Percentiles rank a stretch among this genome's conserved stretches.
Evolutionary conservation across 2,797 vertebrate genomes (phyloP).

Genomic region (Petrocephalus sullivani): DNA sequence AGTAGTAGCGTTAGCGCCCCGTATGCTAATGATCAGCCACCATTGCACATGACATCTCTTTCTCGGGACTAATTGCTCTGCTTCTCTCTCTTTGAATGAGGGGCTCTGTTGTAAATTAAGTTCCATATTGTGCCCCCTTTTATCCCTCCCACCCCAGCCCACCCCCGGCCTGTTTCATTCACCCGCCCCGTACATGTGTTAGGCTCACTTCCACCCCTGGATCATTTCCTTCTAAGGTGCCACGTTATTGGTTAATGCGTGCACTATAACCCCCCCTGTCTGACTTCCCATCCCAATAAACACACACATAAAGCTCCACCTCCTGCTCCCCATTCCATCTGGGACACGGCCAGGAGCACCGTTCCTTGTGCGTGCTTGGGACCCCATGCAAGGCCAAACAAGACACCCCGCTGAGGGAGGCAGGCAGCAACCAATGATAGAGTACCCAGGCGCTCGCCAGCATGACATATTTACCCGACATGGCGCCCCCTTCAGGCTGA

Average conservation of each 20-base stretch:
- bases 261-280: conserved; percentile 32
- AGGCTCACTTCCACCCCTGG: conserved; percentile 35
- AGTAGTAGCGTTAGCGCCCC: conserved; percentile 49
- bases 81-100: conserved; percentile 57
- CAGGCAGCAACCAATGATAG: conserved; percentile 57
- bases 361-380: conserved; percentile 47
- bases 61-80: conserved; percentile 59
- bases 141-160: conserved; percentile 1
- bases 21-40: conserved; percentile 65
- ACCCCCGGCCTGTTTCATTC: conserved; percentile 33
- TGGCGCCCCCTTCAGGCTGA: neutral
- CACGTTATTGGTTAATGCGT: conserved; percentile 44
- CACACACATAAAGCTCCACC: conserved; percentile 13
- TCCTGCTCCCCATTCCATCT: conserved; percentile 26
- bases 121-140: conserved; percentile 60
- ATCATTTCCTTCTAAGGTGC: conserved; percentile 44
- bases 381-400: conserved; percentile 54
- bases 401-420: conserved; percentile 45
- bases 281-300: neutral
- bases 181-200: conserved; percentile 42
- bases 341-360: conserved; percentile 41
- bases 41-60: conserved; percentile 63
- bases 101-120: conserved; percentile 62
- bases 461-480: conserved; percentile 42
- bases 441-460: conserved; percentile 47